These are phyloP conservation scores for Eumacrocentrus americanus DNA, from an alignment of 2,888 invertebrate species.

Conservation along the genomic window DNA sequence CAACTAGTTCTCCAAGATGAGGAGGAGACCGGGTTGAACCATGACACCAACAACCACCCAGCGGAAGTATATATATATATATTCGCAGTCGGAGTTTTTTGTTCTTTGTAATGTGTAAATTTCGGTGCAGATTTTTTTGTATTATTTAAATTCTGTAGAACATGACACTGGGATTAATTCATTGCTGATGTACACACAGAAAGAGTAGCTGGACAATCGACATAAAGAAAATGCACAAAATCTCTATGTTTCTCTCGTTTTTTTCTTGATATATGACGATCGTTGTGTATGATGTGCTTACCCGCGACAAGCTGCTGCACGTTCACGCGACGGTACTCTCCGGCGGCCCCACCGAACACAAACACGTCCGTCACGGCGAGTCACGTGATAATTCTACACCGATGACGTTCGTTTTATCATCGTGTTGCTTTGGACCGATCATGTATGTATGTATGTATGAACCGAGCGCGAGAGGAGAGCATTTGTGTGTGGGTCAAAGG, in stretches of 20 bases:
- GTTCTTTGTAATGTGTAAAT: background rate
- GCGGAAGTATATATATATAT: background rate
- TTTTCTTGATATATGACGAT: slow-evolving; percentile 18
- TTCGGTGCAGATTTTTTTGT: background rate
- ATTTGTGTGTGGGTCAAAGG: background rate
- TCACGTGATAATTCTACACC: slow-evolving; percentile 39
- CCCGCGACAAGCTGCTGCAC: slow-evolving; percentile 26
- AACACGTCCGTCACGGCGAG: slow-evolving; percentile 22
- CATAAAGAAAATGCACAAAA: background rate
- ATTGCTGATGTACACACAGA: background rate
- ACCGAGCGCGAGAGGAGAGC: no score
- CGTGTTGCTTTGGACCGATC: background rate
- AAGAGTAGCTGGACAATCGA: background rate
- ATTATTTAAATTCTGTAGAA: background rate
- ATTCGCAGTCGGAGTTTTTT: background rate
- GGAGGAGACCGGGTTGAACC: background rate
- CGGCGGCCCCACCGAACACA: slow-evolving; percentile 27
- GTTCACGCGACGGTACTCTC: slow-evolving; percentile 2
- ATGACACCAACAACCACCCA: background rate
- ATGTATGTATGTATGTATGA: no score
- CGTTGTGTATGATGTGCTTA: no score
- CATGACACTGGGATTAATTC: background rate
- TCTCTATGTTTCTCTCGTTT: background rate
- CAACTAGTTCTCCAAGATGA: background rate
- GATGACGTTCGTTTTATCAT: background rate